Evolutionary conservation across 2,888 invertebrate species (phyloP).

Genomic region (Agrochola circellaris): DNA sequence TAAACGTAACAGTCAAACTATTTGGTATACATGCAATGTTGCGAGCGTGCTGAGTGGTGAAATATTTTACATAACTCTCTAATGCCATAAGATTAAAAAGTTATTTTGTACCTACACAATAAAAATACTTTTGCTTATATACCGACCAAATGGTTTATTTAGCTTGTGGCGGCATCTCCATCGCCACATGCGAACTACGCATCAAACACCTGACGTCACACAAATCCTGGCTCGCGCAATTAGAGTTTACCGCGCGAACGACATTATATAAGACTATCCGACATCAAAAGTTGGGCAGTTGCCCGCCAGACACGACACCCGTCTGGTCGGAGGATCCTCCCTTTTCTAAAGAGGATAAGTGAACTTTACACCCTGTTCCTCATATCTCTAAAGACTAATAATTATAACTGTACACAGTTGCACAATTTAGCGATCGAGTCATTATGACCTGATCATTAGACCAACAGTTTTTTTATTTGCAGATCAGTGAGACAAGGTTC

Average conservation of each 20-base stretch:
- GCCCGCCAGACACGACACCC: too few relatives aligned
- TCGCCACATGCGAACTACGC: too few relatives aligned
- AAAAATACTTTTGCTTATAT: neutral
- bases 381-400: too few relatives aligned
- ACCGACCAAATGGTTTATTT: neutral
- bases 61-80: neutral
- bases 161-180: too few relatives aligned
- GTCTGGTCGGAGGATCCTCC: too few relatives aligned
- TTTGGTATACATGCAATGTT: neutral
- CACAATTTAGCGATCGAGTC: neutral
- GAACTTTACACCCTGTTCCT: too few relatives aligned
- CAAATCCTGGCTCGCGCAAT: too few relatives aligned
- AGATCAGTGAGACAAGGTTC: neutral
- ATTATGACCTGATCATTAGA: neutral
- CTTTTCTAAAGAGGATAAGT: too few relatives aligned
- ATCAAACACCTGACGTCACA: too few relatives aligned
- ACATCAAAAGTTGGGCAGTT: too few relatives aligned
- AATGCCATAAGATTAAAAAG: neutral
- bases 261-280: too few relatives aligned
- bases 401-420: neutral
- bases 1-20: conserved; percentile 9
- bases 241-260: too few relatives aligned
- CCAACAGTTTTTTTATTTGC: neutral
- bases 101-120: neutral
- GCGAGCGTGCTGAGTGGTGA: neutral